Evolutionary conservation across 1,140 invertebrate genomes (phyloP).

Genomic region (Diachasma alloeum): DNA sequence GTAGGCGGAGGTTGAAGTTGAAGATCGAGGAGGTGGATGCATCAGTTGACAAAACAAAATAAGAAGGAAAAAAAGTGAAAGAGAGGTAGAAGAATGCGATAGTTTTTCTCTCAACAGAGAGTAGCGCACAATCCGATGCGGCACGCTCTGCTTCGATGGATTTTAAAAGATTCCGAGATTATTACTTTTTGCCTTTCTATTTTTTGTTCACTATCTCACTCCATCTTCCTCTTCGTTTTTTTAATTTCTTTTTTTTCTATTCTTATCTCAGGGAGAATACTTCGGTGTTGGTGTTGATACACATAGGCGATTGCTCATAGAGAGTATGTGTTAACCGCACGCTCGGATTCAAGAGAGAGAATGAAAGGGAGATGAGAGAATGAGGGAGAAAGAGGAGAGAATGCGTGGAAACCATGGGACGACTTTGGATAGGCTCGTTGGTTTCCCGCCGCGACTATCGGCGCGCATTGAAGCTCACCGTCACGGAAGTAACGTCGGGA

Average conservation of each 20-base stretch:
- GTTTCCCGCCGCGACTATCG: slow-evolving; percentile 60
- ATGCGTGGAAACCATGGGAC: too few species aligned
- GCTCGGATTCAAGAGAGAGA: too few species aligned
- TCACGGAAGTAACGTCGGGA: slow-evolving; percentile 64
- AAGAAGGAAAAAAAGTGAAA: slow-evolving; percentile 28
- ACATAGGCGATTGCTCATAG: too few species aligned
- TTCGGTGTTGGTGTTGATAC: too few species aligned
- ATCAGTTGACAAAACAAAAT: slow-evolving; percentile 14
- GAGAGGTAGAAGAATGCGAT: background rate
- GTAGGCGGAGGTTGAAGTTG: background rate
- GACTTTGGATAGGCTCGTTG: too few species aligned
- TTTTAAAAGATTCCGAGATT: slow-evolving; percentile 67
- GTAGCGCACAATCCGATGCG: slow-evolving; percentile 57
- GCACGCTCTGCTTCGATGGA: slow-evolving; percentile 63
- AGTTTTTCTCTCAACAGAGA: slow-evolving; percentile 41
- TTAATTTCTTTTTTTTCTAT: too few species aligned
- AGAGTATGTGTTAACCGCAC: too few species aligned
- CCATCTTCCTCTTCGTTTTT: background rate
- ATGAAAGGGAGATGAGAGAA: too few species aligned
- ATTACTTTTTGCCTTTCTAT: slow-evolving; percentile 57
- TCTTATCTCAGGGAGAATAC: too few species aligned
- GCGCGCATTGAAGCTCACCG: slow-evolving; percentile 63
- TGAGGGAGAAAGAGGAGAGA: too few species aligned
- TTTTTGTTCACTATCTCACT: slow-evolving; percentile 49
- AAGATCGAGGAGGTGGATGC: background rate